A percentile compares a stretch with the other conserved stretches of the same genome.
Conservation (phyloP, 2,113 vertebrate species). For the Hiodon alosoides region DNA sequence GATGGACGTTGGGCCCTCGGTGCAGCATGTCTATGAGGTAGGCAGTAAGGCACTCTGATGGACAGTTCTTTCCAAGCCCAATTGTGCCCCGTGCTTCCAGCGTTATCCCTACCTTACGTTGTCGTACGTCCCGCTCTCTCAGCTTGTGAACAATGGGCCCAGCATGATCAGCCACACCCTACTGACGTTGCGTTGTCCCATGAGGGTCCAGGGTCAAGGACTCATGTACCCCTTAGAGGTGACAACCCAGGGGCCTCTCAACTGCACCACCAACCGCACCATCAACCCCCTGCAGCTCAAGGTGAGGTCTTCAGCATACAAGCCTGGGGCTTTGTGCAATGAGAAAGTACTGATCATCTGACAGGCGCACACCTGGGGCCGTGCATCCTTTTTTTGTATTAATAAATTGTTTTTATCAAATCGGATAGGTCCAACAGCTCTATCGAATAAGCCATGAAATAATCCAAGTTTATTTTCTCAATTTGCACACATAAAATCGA, state of each 20-base stretch:
- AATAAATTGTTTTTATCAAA: no score
- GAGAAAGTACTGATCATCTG: no score
- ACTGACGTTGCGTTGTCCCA: slow-evolving; percentile 73
- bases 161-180: slow-evolving; percentile 73
- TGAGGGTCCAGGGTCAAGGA: slow-evolving; percentile 50
- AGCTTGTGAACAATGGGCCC: slow-evolving; percentile 81
- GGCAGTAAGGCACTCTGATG: neutral
- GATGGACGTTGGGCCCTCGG: slow-evolving; percentile 71
- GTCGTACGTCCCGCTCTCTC: neutral
- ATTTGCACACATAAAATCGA: neutral
- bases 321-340: neutral
- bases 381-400: no score
- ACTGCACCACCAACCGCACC: slow-evolving; percentile 68
- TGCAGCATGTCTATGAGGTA: slow-evolving; percentile 86
- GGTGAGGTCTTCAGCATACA: slow-evolving; percentile 50
- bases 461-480: neutral
- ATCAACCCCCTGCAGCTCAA: slow-evolving; percentile 65
- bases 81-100: neutral
- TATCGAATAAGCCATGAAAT: no score
- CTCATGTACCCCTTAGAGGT: slow-evolving; percentile 74
- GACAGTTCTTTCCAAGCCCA: neutral
- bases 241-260: slow-evolving; percentile 62
- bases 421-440: no score
- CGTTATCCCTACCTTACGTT: neutral
- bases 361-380: no score